Evolutionary conservation across 2,113 vertebrate species (phyloP).

Genomic region (Albula goreensis): DNA sequence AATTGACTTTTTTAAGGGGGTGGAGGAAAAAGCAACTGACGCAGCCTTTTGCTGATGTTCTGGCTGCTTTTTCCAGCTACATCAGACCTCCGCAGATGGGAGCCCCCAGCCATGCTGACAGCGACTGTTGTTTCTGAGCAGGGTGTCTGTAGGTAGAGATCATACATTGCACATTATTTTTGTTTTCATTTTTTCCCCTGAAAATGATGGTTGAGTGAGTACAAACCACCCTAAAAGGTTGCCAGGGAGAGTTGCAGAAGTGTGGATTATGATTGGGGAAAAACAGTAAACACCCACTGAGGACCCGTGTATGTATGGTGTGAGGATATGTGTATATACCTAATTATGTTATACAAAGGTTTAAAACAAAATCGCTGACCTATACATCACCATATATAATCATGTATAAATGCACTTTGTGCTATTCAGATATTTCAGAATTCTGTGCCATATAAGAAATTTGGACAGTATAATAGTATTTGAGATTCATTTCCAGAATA

Average conservation of each 20-base stretch:
- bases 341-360: background rate
- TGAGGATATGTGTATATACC: background rate
- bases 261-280: background rate
- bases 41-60: constrained; percentile 32
- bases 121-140: constrained; percentile 43
- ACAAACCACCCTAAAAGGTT: constrained; percentile 22
- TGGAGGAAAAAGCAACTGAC: background rate
- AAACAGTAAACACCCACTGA: background rate
- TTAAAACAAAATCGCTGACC: background rate
- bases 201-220: constrained; percentile 25
- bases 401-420: background rate
- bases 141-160: constrained; percentile 12
- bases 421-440: constrained; percentile 30
- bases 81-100: constrained; percentile 27
- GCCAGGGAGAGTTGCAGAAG: background rate
- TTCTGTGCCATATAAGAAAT: constrained; percentile 42
- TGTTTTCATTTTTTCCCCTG: constrained; percentile 29
- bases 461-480: constrained; percentile 37
- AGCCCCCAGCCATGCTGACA: constrained; percentile 32
- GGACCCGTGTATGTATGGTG: background rate
- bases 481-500: constrained; percentile 35
- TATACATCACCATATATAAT: background rate
- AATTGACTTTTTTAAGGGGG: constrained; percentile 46
- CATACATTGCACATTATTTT: constrained; percentile 40
- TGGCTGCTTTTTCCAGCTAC: constrained; percentile 32